phyloP scores from a whole-genome alignment of 2,797 vertebrate species.

The Macroramphosus scolopax region DNA sequence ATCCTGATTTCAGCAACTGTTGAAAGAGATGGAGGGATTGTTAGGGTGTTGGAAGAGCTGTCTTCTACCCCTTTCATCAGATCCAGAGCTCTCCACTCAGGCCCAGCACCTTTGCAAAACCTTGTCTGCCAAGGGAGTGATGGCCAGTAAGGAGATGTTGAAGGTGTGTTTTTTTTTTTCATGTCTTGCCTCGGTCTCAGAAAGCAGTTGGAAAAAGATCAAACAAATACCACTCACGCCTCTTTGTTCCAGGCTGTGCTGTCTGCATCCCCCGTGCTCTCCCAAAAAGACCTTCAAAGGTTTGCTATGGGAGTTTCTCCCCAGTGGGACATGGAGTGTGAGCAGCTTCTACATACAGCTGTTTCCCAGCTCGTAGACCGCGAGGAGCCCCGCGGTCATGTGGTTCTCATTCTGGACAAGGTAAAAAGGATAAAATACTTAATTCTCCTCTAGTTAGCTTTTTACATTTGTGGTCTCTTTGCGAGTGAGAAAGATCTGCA shows the following conservation, averaged over 20 bases:
- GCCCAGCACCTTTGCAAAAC: slow-evolving; percentile 57
- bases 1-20: slow-evolving; percentile 73
- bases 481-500: too few relatives aligned
- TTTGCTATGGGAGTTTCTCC: slow-evolving; percentile 77
- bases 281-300: slow-evolving; percentile 69
- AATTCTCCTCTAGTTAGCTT: neutral
- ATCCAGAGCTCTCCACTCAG: slow-evolving; percentile 69
- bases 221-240: neutral
- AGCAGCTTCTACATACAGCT: slow-evolving; percentile 72
- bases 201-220: neutral
- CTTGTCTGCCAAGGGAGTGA: slow-evolving; percentile 70
- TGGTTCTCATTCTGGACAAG: slow-evolving; percentile 89
- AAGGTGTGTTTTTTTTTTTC: slow-evolving; percentile 66
- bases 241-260: slow-evolving; percentile 77
- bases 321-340: slow-evolving; percentile 58
- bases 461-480: too few relatives aligned
- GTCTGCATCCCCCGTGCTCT: slow-evolving; percentile 75
- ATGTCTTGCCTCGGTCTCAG: neutral
- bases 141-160: slow-evolving; percentile 72
- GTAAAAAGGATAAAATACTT: too few relatives aligned
- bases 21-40: slow-evolving; percentile 79
- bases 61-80: slow-evolving; percentile 73
- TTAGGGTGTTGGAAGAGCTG: slow-evolving; percentile 85
- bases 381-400: slow-evolving; percentile 66
- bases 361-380: slow-evolving; percentile 52